Evolutionary conservation across 92 coral and sea anemone species (phyloP), one percentile per base, ranked within the genome.

Genomic region (Parazoanthus swiftii): DNA sequence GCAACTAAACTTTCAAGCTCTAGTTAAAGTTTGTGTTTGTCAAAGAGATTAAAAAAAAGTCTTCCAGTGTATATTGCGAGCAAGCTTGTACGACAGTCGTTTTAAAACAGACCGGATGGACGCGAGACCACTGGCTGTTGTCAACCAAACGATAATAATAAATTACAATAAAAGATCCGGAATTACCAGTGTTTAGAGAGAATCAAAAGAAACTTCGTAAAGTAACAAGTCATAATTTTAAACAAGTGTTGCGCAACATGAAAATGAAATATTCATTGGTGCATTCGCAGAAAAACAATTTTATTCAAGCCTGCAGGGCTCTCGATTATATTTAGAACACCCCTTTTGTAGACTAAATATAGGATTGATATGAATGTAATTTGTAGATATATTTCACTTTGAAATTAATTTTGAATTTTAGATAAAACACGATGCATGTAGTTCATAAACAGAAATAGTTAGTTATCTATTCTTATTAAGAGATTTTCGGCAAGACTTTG

Each of bases 311-410:
- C 54, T 42, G 39, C 39, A 14, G 71, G 73, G 20, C 67, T 3
- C 37, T 76, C 14, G 37, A 1, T 23, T 44, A 51, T 11, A 20
- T 51, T n/a, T 26, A 9, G 58, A 50, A 51, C 39, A 46, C 38
- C 65, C 66, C 39, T 48, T 33, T 79, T 79, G 36, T 48, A 79
- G 67, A 73, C 16, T 29, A 15, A 73, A 73, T 36, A 15, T 26
- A 44, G 6, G 20, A 42, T 44, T 23, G 4, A 8, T 37, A 81
- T 59, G 36, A 81, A 81, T 56, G 63, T 59, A 81, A 72, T 66
- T 63, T 81, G 85, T 81, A 81, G 85, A 58, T 59, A 81, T 75
- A 83, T 71, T 70, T 83, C 16, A 21, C 35, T 68, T 51, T 50
- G 39, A 16, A 80, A 80, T 54, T 51, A 3, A 35, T 80, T 80